Percentiles rank a stretch among this genome's conserved stretches.
These are phyloP conservation scores for Aplodontia rufa DNA, from an alignment of 2,113 vertebrate species.

Conservation along the genomic window DNA sequence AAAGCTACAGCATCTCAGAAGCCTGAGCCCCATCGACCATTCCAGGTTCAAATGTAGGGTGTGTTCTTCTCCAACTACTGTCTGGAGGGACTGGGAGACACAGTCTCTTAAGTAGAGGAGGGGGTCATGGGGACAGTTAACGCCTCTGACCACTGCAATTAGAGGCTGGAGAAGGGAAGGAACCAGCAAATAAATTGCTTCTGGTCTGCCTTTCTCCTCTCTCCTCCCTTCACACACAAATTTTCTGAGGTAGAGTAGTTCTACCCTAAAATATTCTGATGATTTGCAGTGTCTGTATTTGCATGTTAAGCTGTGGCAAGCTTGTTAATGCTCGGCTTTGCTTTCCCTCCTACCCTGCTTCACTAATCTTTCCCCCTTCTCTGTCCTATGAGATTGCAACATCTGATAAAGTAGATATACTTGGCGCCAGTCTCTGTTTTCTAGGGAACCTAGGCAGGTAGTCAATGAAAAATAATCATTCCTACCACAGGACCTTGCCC, in stretches of 20 bases:
- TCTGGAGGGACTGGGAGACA: background rate
- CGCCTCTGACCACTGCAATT: background rate
- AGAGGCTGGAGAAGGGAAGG: background rate
- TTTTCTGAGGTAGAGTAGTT: background rate
- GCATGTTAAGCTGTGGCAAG: background rate
- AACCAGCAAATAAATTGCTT: background rate
- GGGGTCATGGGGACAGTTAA: background rate
- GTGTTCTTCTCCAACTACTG: background rate
- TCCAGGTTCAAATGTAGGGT: background rate
- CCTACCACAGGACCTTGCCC: background rate
- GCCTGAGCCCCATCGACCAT: background rate
- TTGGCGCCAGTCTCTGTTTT: background rate
- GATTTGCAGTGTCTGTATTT: background rate
- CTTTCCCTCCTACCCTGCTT: background rate
- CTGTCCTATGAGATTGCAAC: background rate
- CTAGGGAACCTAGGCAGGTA: background rate
- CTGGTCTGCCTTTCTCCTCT: background rate
- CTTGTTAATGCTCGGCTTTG: background rate
- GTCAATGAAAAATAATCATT: constrained; percentile 39
- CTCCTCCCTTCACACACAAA: background rate
- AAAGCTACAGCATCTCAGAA: background rate
- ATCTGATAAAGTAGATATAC: background rate
- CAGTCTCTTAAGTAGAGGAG: background rate
- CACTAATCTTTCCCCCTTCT: background rate
- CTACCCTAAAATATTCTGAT: background rate